phyloP scores from a whole-genome alignment of 2,888 invertebrate genomes.

The Leptodirus hochenwartii region DNA sequence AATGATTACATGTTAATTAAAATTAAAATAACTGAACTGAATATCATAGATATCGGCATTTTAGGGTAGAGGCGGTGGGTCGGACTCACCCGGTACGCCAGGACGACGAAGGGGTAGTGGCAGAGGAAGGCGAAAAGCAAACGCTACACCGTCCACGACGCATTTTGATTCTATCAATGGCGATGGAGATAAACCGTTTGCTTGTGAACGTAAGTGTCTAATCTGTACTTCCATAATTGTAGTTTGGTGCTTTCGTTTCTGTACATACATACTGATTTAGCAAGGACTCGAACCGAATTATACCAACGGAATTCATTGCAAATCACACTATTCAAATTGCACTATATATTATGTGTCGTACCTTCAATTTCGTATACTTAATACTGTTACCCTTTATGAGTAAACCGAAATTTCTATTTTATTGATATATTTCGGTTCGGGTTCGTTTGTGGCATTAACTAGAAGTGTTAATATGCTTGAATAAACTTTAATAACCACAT shows the following conservation, averaged over 20 bases:
- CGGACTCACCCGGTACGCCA: constrained; percentile 27
- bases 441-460: constrained; percentile 18
- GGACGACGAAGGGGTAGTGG: constrained; percentile 28
- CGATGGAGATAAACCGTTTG: constrained; percentile 75
- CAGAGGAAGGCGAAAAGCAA: constrained; percentile 32
- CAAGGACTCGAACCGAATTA: constrained; percentile 31
- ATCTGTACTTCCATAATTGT: too few species aligned
- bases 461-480: too few species aligned
- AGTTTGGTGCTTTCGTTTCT: too few species aligned
- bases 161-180: constrained; percentile 33
- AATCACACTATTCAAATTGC: too few species aligned
- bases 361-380: too few species aligned
- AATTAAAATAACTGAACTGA: constrained; percentile 5
- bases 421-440: constrained; percentile 28
- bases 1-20: background rate
- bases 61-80: constrained; percentile 24
- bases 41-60: constrained; percentile 7
- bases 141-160: too few species aligned
- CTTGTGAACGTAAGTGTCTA: constrained; percentile 77
- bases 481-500: too few species aligned
- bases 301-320: too few species aligned
- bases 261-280: constrained; percentile 26
- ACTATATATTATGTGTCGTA: too few species aligned
- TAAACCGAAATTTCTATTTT: constrained; percentile 5
- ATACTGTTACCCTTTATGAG: constrained; percentile 7